Percentiles rank a stretch among this genome's conserved stretches.
These are phyloP conservation scores for Brachionus asplanchnoidis DNA, from an alignment of 1,140 invertebrate genomes.

Conservation along the genomic window DNA sequence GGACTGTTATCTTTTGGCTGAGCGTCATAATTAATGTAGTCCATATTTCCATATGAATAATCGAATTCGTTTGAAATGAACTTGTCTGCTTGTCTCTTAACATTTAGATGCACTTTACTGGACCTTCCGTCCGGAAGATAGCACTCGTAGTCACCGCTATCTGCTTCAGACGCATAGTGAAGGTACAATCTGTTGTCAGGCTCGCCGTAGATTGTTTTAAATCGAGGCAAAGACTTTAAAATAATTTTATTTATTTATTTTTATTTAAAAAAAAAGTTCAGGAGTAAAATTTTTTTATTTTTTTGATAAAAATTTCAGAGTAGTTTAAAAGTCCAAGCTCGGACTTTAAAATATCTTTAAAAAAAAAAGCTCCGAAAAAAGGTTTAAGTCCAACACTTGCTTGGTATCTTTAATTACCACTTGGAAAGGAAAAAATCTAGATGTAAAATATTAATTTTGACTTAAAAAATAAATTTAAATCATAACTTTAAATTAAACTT, in stretches of 20 bases:
- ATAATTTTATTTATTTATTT: neutral
- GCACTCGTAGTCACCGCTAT: constrained; percentile 14
- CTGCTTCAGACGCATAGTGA: neutral
- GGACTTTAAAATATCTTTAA: too few species aligned
- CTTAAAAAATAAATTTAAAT: too few species aligned
- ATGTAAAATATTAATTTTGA: too few species aligned
- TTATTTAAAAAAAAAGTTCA: neutral
- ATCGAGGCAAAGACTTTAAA: neutral
- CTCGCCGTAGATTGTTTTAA: neutral
- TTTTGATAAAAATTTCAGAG: too few species aligned
- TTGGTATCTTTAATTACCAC: too few species aligned
- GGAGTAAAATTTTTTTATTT: too few species aligned
- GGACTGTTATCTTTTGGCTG: neutral
- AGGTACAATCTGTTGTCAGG: neutral
- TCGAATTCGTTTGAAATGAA: neutral
- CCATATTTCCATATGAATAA: neutral
- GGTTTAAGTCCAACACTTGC: too few species aligned
- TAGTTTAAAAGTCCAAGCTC: too few species aligned
- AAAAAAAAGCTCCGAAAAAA: too few species aligned
- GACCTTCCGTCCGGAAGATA: neutral
- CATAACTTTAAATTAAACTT: too few species aligned
- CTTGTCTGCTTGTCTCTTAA: neutral
- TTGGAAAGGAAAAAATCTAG: too few species aligned
- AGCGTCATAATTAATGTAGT: neutral
- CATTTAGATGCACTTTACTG: neutral